phyloP scores from a whole-genome alignment of 92 coral and sea anemone genomes.

The Montipora capitata region DNA sequence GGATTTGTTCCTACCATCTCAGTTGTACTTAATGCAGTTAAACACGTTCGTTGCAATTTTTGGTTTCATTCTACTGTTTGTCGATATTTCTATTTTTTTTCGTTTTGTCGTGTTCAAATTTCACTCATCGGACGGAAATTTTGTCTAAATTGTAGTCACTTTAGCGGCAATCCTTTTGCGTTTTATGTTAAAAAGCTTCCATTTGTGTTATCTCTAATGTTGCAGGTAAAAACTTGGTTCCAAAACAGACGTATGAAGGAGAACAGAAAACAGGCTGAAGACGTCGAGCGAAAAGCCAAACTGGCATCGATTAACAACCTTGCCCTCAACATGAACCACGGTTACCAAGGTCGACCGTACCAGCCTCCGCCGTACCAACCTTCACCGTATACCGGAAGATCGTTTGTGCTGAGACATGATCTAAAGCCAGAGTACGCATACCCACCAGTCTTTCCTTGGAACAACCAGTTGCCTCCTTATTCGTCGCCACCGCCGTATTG shows the following conservation, averaged over 20 bases:
- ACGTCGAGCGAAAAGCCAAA: constrained; percentile 41
- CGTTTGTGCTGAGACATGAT: constrained; percentile 38
- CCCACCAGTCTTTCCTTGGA: constrained; percentile 53
- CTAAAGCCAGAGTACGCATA: constrained; percentile 31
- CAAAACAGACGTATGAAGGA: constrained; percentile 74
- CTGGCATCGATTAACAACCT: constrained; percentile 32
- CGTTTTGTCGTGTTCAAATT: too few species aligned
- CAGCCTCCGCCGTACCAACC: background rate
- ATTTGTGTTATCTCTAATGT: background rate
- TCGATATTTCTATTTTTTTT: too few species aligned
- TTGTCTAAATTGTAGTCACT: too few species aligned
- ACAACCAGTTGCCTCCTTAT: constrained; percentile 26
- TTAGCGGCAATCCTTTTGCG: too few species aligned
- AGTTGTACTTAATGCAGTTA: too few species aligned
- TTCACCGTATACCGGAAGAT: constrained; percentile 30
- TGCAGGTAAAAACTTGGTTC: constrained; percentile 69
- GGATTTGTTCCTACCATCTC: too few species aligned
- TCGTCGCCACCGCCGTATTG: constrained; percentile 41
- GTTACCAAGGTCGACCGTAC: constrained; percentile 33
- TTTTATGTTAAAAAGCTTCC: background rate
- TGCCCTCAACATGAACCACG: constrained; percentile 12
- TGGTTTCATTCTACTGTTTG: too few species aligned
- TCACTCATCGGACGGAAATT: too few species aligned
- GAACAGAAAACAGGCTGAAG: constrained; percentile 64
- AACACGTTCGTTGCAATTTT: too few species aligned